phyloP scores from a whole-genome alignment of 2,888 invertebrate species.

The Stramonita haemastoma region DNA sequence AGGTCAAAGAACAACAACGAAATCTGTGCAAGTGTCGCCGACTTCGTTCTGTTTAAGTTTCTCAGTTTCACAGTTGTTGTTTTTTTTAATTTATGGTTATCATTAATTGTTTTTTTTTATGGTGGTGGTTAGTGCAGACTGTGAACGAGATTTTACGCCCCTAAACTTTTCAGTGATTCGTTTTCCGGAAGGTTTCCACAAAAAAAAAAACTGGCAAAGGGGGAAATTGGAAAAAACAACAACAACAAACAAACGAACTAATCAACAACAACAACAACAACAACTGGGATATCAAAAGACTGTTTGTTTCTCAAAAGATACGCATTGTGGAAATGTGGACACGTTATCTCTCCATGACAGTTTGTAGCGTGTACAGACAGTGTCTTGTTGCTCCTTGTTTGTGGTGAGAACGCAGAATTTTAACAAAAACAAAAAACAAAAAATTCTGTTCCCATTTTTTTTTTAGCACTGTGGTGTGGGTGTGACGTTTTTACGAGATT shows the following conservation, averaged over 20 bases:
- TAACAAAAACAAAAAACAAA: background rate
- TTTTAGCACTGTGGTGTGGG: background rate
- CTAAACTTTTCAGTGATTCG: background rate
- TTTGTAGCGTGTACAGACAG: background rate
- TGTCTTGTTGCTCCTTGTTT: background rate
- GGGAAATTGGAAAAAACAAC: background rate
- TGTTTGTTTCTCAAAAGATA: background rate
- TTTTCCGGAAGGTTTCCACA: background rate
- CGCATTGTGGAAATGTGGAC: background rate
- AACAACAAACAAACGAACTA: background rate
- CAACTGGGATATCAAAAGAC: background rate
- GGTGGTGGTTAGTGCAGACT: background rate
- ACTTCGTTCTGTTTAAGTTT: background rate
- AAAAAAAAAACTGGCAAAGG: background rate
- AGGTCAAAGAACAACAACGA: constrained; percentile 5
- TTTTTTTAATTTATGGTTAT: background rate
- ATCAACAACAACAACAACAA: background rate
- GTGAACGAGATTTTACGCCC: background rate
- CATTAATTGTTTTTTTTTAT: background rate
- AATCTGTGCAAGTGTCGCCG: background rate
- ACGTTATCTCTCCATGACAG: background rate
- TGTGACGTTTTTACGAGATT: background rate
- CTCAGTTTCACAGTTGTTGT: background rate
- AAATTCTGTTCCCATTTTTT: background rate
- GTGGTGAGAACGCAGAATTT: background rate